A percentile compares a stretch with the other conserved stretches of the same genome.
phyloP scores from a whole-genome alignment of 1,140 invertebrate species.

The Heliconius hermathena region DNA sequence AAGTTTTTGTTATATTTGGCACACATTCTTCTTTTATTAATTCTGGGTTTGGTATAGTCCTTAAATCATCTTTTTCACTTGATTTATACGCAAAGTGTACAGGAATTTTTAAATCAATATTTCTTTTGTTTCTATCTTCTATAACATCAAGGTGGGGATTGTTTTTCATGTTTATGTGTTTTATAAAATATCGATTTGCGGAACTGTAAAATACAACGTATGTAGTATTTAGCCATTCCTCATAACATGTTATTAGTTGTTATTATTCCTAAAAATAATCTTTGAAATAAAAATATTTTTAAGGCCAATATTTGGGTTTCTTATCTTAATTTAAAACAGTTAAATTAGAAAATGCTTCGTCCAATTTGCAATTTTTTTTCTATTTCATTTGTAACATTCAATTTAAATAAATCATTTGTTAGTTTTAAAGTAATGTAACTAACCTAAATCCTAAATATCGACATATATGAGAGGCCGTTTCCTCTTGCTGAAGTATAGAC shows the following conservation, averaged over 20 bases:
- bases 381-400: too few species aligned
- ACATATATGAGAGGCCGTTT: slow-evolving; percentile 81
- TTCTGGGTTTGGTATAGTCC: slow-evolving; percentile 59
- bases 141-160: slow-evolving; percentile 43
- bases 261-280: too few species aligned
- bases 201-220: slow-evolving; percentile 48
- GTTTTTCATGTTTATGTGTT: slow-evolving; percentile 67
- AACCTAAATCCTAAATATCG: slow-evolving; percentile 85
- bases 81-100: slow-evolving; percentile 60
- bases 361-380: too few species aligned
- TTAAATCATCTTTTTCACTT: slow-evolving; percentile 41
- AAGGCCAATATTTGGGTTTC: too few species aligned
- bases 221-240: too few species aligned
- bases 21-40: slow-evolving; percentile 68
- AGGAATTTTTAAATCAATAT: slow-evolving; percentile 39
- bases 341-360: too few species aligned
- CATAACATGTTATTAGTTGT: too few species aligned
- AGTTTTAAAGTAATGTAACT: background rate
- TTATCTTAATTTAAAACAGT: too few species aligned
- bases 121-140: slow-evolving; percentile 52
- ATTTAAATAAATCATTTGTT: too few species aligned
- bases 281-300: too few species aligned
- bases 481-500: slow-evolving; percentile 57
- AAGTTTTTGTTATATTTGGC: slow-evolving; percentile 72
- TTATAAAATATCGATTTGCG: slow-evolving; percentile 65